Percentiles rank a stretch among this genome's conserved stretches.
phyloP scores from a whole-genome alignment of 2,113 vertebrate genomes.

The Microcebus griseorufus region DNA sequence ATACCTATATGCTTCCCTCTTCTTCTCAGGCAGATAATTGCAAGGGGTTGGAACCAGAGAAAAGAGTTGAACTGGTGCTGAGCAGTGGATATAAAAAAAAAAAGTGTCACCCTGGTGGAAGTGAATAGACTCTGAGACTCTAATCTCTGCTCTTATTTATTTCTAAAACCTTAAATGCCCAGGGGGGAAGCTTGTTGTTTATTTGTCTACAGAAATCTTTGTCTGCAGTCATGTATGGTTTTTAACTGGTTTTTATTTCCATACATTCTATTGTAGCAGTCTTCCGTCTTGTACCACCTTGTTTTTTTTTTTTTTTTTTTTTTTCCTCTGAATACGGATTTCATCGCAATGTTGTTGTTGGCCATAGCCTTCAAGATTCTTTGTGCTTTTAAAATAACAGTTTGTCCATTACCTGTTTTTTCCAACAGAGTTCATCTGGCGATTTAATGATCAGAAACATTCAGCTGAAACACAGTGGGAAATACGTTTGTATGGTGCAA shows the following conservation, averaged over 20 bases:
- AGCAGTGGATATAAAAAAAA: conserved; percentile 36
- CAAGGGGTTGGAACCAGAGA: conserved; percentile 14
- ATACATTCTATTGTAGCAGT: not conserved
- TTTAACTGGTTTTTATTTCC: conserved; percentile 18
- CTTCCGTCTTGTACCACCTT: not conserved
- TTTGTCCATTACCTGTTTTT: not conserved
- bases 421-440: conserved; percentile 89
- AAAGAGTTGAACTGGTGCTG: conserved; percentile 11
- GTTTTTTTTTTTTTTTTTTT: not conserved
- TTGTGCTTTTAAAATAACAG: not conserved
- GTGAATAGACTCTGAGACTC: conserved; percentile 43
- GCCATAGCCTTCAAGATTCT: not conserved
- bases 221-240: not conserved
- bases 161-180: not conserved
- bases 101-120: not conserved
- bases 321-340: not conserved
- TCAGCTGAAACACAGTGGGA: conserved; percentile 94
- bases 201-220: not conserved
- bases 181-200: not conserved
- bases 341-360: not conserved
- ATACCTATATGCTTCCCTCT: not conserved
- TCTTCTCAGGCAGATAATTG: conserved; percentile 56
- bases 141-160: conserved; percentile 38
- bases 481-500: conserved; percentile 93
- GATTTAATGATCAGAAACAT: conserved; percentile 98